These are phyloP conservation scores for Mythimna impura DNA, from an alignment of 2,888 invertebrate genomes.

Conservation along the genomic window DNA sequence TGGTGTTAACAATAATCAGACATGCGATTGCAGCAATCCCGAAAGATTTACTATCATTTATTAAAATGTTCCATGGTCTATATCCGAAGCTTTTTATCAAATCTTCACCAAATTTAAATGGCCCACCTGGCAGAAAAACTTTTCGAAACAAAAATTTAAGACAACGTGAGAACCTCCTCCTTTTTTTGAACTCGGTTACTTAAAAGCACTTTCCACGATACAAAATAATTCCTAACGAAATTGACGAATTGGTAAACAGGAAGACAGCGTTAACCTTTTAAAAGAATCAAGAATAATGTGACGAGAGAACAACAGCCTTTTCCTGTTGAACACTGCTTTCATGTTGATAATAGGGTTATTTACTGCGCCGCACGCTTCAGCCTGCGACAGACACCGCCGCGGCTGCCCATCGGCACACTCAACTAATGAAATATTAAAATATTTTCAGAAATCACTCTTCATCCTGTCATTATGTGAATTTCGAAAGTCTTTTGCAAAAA, in stretches of 20 bases:
- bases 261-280: background rate
- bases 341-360: background rate
- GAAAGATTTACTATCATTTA: no score
- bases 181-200: no score
- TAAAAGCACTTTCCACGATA: background rate
- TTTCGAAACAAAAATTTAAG: no score
- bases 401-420: background rate
- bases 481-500: conserved; percentile 3
- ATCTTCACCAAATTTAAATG: no score
- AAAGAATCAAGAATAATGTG: background rate
- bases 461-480: background rate
- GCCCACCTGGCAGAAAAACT: no score
- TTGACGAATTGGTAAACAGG: background rate
- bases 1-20: no score
- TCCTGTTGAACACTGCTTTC: background rate
- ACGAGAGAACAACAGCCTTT: background rate
- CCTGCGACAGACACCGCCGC: background rate
- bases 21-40: no score
- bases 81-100: no score
- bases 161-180: no score
- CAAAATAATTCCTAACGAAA: background rate
- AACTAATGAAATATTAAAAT: conserved; percentile 50
- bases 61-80: no score
- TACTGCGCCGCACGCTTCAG: background rate
- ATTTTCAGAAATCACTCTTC: conserved; percentile 26